Conservation (phyloP, 2,797 vertebrate genomes). For the Lacerta bilineata region DNA sequence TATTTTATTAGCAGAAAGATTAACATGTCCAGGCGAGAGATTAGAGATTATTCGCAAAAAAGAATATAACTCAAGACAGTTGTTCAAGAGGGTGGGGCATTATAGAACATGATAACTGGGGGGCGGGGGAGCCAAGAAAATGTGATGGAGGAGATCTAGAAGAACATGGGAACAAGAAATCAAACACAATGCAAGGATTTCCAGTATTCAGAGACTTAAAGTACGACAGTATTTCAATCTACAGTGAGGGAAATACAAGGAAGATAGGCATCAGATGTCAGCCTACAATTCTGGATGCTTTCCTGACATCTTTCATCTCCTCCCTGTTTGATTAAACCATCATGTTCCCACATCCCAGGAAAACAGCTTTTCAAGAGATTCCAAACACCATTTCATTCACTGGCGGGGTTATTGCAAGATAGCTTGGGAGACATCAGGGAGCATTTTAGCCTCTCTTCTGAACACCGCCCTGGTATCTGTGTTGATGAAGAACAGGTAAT, state of each 20-base stretch:
- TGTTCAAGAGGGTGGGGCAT: constrained; percentile 64
- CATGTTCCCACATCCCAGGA: neutral
- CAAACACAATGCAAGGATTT: constrained; percentile 46
- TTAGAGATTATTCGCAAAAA: constrained; percentile 64
- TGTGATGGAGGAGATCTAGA: neutral
- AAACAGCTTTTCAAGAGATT: constrained; percentile 29
- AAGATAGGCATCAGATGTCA: constrained; percentile 22
- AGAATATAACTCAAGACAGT: constrained; percentile 61
- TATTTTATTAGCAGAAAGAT: constrained; percentile 61
- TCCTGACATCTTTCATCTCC: neutral
- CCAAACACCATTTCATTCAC: neutral
- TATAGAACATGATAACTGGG: constrained; percentile 53
- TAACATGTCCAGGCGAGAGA: constrained; percentile 58
- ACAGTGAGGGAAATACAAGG: constrained; percentile 27
- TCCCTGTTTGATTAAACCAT: neutral
- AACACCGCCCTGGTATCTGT: too few relatives aligned
- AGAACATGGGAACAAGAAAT: constrained; percentile 19
- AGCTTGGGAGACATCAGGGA: neutral
- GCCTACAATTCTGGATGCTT: constrained; percentile 15
- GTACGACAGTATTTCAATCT: constrained; percentile 33
- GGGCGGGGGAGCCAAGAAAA: neutral
- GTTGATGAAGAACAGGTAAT: too few relatives aligned
- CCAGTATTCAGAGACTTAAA: constrained; percentile 41
- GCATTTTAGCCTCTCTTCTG: neutral
- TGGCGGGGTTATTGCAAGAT: neutral